Percentiles rank a stretch among this genome's conserved stretches.
phyloP scores from a whole-genome alignment of 2,888 invertebrate species.

The Leptothorax acervorum region DNA sequence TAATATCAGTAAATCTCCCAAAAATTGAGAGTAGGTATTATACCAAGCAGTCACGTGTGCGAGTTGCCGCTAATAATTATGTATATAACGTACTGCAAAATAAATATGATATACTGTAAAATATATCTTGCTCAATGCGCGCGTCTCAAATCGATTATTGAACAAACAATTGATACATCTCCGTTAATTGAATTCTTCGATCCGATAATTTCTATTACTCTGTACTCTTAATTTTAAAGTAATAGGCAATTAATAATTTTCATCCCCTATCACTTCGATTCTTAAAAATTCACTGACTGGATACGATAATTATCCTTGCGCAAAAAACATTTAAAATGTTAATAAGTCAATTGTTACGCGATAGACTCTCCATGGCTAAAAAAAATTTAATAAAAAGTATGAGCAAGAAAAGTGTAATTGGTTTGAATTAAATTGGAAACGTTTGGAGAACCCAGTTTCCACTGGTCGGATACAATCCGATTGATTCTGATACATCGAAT shows the following conservation, averaged over 20 bases:
- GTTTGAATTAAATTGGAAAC: slow-evolving; percentile 34
- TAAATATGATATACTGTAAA: background rate
- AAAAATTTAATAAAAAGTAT: background rate
- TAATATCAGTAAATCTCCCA: background rate
- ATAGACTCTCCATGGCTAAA: background rate
- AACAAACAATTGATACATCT: background rate
- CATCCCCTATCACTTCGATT: background rate
- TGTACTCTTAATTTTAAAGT: slow-evolving; percentile 5
- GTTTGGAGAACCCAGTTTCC: slow-evolving; percentile 24
- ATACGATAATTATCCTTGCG: background rate
- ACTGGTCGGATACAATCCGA: slow-evolving; percentile 5
- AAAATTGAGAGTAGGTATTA: background rate
- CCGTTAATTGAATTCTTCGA: slow-evolving; percentile 4
- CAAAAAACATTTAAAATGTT: slow-evolving; percentile 4
- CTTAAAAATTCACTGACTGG: background rate
- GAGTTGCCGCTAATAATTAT: background rate
- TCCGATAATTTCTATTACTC: background rate
- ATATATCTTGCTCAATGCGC: background rate
- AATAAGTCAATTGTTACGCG: background rate
- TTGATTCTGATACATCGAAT: slow-evolving; percentile 2
- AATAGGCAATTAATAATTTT: slow-evolving; percentile 10
- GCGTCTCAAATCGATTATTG: background rate
- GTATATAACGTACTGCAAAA: background rate
- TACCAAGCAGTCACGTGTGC: too few relatives aligned
- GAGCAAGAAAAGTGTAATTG: background rate